These are phyloP conservation scores for Drosophila pectinifera DNA, from an alignment of 1,140 invertebrate species.

Conservation along the genomic window DNA sequence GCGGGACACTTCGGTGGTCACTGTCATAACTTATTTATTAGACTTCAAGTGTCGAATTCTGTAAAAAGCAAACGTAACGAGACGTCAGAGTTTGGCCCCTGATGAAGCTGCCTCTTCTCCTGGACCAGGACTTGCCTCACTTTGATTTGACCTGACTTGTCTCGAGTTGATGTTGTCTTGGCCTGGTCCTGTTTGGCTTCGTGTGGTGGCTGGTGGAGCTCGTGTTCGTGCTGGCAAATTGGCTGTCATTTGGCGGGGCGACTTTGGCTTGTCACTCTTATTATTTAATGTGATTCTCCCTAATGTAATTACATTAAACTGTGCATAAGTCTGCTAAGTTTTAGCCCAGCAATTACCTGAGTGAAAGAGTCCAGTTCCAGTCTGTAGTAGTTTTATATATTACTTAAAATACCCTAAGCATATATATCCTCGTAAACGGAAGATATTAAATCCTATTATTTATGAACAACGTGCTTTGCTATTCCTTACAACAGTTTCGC, in stretches of 20 bases:
- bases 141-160: background rate
- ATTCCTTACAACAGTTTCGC: conserved; percentile 14
- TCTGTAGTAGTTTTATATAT: background rate
- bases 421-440: too few relatives aligned
- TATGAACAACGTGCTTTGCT: conserved; percentile 12
- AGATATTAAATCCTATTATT: too few relatives aligned
- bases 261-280: conserved; percentile 45
- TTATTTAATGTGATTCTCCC: conserved; percentile 70
- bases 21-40: conserved; percentile 73
- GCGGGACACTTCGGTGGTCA: conserved; percentile 36
- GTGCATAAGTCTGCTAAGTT: conserved; percentile 16
- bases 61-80: conserved; percentile 54
- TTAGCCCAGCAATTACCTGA: background rate
- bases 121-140: background rate
- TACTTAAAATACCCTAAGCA: background rate
- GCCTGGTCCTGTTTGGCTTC: conserved; percentile 3
- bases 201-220: background rate
- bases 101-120: conserved; percentile 1
- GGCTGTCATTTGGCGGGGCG: conserved; percentile 33
- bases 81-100: conserved; percentile 9
- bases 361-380: background rate
- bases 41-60: conserved; percentile 72
- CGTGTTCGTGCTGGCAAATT: conserved; percentile 26
- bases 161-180: conserved; percentile 4
- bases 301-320: conserved; percentile 72